phyloP scores from a whole-genome alignment of 2,113 vertebrate species.

The Campylomormyrus tamandua region DNA sequence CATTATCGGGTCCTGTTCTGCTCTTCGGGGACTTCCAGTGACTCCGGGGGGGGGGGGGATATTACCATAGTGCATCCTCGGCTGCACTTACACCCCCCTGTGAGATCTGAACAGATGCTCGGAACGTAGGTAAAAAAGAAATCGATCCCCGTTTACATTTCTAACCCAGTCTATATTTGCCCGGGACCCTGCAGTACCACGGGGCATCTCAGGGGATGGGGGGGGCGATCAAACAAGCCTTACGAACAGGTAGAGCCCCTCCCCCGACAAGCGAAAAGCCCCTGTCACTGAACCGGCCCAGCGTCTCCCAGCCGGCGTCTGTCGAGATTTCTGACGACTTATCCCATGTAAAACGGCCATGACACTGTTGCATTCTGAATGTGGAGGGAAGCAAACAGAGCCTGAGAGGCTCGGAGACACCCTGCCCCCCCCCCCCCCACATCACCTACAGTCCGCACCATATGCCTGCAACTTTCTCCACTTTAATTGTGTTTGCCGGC shows the following conservation, averaged over 20 bases:
- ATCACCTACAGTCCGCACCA: not conserved
- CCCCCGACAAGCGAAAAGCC: not conserved
- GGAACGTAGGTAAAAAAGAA: not conserved
- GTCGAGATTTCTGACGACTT: not conserved
- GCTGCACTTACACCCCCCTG: not conserved
- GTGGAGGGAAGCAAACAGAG: not conserved
- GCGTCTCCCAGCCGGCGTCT: not conserved
- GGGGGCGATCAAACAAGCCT: not conserved
- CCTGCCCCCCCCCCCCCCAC: not conserved
- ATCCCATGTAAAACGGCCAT: not conserved
- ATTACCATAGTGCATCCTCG: not conserved
- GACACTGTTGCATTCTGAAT: not conserved
- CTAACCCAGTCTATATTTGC: not conserved
- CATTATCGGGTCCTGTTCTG: conserved; percentile 60
- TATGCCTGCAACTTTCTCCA: not conserved
- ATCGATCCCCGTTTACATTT: conserved; percentile 5
- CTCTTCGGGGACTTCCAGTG: conserved; percentile 56
- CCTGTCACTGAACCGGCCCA: not conserved
- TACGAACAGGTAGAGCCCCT: not conserved
- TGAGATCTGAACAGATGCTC: not conserved
- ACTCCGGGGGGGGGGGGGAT: not conserved
- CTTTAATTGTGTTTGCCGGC: conserved; percentile 2
- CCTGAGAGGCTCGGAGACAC: not conserved
- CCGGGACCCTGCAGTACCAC: not conserved
- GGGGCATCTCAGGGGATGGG: not conserved